Conservation (phyloP, 2,888 invertebrate species). For the Muscina levida region DNA sequence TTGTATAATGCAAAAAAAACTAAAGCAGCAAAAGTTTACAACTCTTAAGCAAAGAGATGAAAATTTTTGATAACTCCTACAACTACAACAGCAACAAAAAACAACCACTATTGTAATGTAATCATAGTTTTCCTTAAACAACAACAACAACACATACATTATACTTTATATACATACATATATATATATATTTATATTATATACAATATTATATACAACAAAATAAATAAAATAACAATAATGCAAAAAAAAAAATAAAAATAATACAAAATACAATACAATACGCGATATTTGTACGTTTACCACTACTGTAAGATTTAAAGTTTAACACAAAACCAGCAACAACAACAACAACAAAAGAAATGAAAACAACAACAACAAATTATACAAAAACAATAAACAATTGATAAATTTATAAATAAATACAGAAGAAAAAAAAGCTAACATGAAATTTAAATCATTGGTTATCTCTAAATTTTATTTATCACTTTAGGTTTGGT, state of each 20-base stretch:
- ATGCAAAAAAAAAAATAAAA: conserved; percentile 51
- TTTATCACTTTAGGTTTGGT: too few relatives aligned
- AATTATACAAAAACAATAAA: conserved; percentile 26
- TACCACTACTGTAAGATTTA: conserved; percentile 32
- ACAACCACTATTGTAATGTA: conserved; percentile 40
- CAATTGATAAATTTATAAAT: conserved; percentile 36
- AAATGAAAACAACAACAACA: conserved; percentile 54
- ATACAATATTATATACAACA: conserved; percentile 47
- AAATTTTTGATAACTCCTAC: conserved; percentile 18
- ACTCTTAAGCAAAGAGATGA: conserved; percentile 26
- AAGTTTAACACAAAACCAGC: conserved; percentile 23
- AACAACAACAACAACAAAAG: conserved; percentile 43
- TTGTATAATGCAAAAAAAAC: conserved; percentile 9
- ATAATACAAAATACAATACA: conserved; percentile 40
- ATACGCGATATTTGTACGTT: conserved; percentile 33
- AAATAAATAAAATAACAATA: conserved; percentile 44
- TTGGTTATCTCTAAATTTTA: conserved; percentile 41
- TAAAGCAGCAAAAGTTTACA: conserved; percentile 38
- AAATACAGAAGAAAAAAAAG: conserved; percentile 38
- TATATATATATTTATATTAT: conserved; percentile 46
- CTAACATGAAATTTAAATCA: conserved; percentile 12
- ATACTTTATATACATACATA: conserved; percentile 13
- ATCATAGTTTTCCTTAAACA: conserved; percentile 58
- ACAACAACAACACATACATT: conserved; percentile 7
- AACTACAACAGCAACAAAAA: conserved; percentile 43